These are phyloP conservation scores for Toxotes jaculatrix DNA, from an alignment of 2,113 vertebrate species.

Conservation along the genomic window DNA sequence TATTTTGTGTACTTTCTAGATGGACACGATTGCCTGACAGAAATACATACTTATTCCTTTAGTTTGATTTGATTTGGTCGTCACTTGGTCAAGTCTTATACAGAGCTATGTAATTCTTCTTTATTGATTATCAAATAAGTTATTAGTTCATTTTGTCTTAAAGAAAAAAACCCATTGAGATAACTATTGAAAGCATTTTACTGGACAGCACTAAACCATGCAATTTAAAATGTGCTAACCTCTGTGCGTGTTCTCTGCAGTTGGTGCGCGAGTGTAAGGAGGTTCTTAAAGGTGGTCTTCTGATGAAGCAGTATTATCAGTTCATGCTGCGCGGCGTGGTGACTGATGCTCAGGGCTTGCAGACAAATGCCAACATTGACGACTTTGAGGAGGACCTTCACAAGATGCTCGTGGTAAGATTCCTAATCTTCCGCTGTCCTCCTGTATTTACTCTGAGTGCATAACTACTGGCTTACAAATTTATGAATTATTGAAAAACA, in stretches of 20 bases:
- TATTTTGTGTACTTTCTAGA: background rate
- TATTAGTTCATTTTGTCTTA: no score
- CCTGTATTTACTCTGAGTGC: background rate
- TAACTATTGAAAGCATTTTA: no score
- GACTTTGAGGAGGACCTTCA: conserved; percentile 98
- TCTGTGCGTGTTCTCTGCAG: conserved; percentile 80
- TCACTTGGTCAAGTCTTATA: no score
- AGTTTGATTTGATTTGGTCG: background rate
- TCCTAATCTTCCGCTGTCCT: background rate
- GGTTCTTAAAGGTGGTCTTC: conserved; percentile 95
- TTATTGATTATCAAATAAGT: no score
- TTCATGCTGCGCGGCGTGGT: conserved; percentile 94
- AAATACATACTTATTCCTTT: background rate
- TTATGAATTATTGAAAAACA: background rate
- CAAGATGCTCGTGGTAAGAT: conserved; percentile 95
- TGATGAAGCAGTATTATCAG: conserved; percentile 99
- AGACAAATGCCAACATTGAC: conserved; percentile 94
- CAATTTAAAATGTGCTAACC: no score
- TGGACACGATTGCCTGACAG: background rate
- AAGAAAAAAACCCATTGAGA: no score
- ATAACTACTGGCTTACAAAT: background rate
- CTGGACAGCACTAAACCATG: no score
- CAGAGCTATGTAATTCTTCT: no score
- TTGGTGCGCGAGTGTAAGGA: conserved; percentile 98
- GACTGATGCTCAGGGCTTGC: conserved; percentile 84